Evolutionary conservation across 1,140 invertebrate genomes (phyloP), one percentile per base, ranked within the genome.

Genomic region (Mycetomoellerius zeteki): DNA sequence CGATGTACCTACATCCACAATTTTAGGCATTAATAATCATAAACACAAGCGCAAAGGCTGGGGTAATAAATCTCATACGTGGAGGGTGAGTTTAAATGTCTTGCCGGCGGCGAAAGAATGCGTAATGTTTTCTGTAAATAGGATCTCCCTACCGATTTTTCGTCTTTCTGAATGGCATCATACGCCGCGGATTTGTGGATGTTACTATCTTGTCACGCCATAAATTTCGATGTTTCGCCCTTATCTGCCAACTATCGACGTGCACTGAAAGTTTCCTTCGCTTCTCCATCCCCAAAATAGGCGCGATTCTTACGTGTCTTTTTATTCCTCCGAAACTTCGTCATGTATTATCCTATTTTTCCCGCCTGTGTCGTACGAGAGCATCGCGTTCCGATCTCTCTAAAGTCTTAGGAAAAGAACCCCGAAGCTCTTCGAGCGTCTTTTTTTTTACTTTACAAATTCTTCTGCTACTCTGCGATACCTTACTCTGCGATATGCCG

Each of bases 111-210:
- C 21, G 43, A 65, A 77, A 77, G 47, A 78, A 85, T 78, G 50
- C 33, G 60, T 78, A 54, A 78, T 85, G 82, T 85, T 85, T 85
- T 64, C 72, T n/a, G 72, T 77, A 85, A 77, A 78, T 47, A 85
- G 60, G 47, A n/a, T 30, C 14, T n/a, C 0, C 24, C 24, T 6
- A n/a, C n/a, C 30, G 80, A 33, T 30, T 33, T 43, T 84, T 12
- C 5, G 14, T 73, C 14, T 62, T 73, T 14, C 54, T 8, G 24
- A 47, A 50, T 37, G 54, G 37, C 69, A 73, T 84, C 69, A 84
- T 84, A 73, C 69, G 80, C 77, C 30, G 21, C 47, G 37, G 56
- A 84, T 84, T 75, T n/a, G 4, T 71, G 54, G 24, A 0, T 84
- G 54, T 84, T 73, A 54, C 69, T 84, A 47, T 84, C 67, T 84